Conservation (phyloP, 2,113 vertebrate genomes). For the Halcyon malimbica region DNA sequence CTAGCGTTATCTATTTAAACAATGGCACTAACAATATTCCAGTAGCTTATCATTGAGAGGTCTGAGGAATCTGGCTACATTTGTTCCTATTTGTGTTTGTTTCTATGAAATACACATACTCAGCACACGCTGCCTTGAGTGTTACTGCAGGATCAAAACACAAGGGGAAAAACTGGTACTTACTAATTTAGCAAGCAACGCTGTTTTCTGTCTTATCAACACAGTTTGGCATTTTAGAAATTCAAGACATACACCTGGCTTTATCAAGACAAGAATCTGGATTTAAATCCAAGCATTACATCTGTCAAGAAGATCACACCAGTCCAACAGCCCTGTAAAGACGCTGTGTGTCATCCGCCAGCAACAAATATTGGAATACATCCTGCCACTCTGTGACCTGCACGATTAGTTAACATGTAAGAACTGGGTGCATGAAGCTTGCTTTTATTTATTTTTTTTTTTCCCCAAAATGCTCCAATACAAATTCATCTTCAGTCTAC, state of each 20-base stretch:
- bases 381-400: not conserved
- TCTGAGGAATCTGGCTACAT: not conserved
- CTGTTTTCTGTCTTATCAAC: not conserved
- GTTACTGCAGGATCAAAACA: not conserved
- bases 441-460: not conserved
- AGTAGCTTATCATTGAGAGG: not conserved
- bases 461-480: not conserved
- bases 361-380: not conserved
- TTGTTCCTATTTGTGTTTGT: not conserved
- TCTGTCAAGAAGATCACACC: not conserved
- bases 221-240: not conserved
- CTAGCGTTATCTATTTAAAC: not conserved
- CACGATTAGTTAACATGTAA: not conserved
- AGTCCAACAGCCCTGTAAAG: not conserved
- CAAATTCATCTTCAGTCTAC: not conserved
- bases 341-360: not conserved
- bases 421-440: not conserved
- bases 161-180: not conserved
- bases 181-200: not conserved
- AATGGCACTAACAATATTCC: not conserved
- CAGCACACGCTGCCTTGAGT: not conserved
- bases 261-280: not conserved
- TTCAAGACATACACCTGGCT: not conserved
- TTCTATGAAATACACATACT: not conserved
- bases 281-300: conserved; percentile 13